Evolutionary conservation across 2,797 vertebrate species (phyloP).

Genomic region (Microchirus variegatus): DNA sequence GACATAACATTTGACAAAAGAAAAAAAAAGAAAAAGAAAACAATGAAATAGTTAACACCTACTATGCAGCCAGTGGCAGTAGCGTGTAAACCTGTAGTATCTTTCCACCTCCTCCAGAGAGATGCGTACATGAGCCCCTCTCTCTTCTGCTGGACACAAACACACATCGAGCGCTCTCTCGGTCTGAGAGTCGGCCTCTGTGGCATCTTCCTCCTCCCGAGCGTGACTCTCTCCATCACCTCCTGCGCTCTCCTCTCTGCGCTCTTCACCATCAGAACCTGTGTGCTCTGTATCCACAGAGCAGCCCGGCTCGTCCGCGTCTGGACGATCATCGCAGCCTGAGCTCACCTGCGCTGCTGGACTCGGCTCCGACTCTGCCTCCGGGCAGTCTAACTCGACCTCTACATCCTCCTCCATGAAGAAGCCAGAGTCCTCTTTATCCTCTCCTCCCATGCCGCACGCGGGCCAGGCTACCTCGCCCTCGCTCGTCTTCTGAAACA

Average conservation of each 20-base stretch:
- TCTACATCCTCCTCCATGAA: slow-evolving; percentile 47
- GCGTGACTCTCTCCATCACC: slow-evolving; percentile 12
- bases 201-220: slow-evolving; percentile 19
- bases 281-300: neutral
- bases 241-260: neutral
- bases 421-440: slow-evolving; percentile 32
- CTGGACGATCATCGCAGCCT: neutral
- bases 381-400: slow-evolving; percentile 33
- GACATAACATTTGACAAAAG: neutral
- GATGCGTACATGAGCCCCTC: slow-evolving; percentile 70
- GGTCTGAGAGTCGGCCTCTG: neutral
- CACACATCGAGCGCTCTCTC: slow-evolving; percentile 41
- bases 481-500: slow-evolving; percentile 22
- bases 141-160: slow-evolving; percentile 57
- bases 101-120: slow-evolving; percentile 79
- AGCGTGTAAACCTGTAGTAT: slow-evolving; percentile 77
- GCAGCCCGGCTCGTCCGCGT: slow-evolving; percentile 28
- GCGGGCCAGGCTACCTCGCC: slow-evolving; percentile 9
- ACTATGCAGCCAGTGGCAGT: slow-evolving; percentile 79
- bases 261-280: neutral
- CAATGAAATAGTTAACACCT: slow-evolving; percentile 50
- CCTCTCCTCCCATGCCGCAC: slow-evolving; percentile 58
- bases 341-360: slow-evolving; percentile 4
- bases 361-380: slow-evolving; percentile 28
- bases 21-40: neutral